A percentile compares a stretch with the other conserved stretches of the same genome.
Evolutionary conservation across 2,113 vertebrate genomes (phyloP).

Genomic region (Prolemur simus): DNA sequence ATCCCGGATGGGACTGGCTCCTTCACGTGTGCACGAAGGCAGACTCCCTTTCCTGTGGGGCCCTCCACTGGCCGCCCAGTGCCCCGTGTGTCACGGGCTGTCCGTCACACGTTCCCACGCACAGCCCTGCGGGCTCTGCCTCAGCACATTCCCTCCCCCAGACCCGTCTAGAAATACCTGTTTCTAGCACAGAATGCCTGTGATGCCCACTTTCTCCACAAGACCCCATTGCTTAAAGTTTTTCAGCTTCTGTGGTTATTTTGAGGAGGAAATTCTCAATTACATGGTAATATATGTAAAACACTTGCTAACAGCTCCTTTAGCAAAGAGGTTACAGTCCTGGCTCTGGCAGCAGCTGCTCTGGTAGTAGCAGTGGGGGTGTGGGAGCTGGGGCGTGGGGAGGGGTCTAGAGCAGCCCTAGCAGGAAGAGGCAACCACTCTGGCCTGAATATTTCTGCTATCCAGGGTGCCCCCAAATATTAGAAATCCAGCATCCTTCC

Average conservation of each 20-base stretch:
- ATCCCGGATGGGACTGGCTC: not conserved
- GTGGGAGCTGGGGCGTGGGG: not conserved
- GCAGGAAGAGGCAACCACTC: not conserved
- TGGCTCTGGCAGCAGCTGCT: not conserved
- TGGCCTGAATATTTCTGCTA: not conserved
- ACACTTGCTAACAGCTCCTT: not conserved
- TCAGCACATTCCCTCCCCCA: not conserved
- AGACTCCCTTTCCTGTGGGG: not conserved
- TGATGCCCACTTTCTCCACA: not conserved
- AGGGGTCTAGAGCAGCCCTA: not conserved
- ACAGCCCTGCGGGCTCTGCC: not conserved
- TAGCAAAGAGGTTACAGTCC: not conserved
- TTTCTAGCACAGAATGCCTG: not conserved
- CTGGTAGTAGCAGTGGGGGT: not conserved
- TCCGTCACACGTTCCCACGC: not conserved
- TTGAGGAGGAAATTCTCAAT: conserved; percentile 34
- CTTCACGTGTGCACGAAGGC: not conserved
- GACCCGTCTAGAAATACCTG: not conserved
- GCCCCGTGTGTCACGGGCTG: not conserved
- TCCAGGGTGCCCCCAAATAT: not conserved
- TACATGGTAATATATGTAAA: not conserved
- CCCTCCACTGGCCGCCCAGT: not conserved
- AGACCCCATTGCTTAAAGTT: not conserved
- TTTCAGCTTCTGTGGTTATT: not conserved
- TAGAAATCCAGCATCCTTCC: not conserved